A percentile compares a stretch with the other conserved stretches of the same genome.
phyloP scores from a whole-genome alignment of 2,797 vertebrate genomes.

The Tokudaia muenninki region DNA sequence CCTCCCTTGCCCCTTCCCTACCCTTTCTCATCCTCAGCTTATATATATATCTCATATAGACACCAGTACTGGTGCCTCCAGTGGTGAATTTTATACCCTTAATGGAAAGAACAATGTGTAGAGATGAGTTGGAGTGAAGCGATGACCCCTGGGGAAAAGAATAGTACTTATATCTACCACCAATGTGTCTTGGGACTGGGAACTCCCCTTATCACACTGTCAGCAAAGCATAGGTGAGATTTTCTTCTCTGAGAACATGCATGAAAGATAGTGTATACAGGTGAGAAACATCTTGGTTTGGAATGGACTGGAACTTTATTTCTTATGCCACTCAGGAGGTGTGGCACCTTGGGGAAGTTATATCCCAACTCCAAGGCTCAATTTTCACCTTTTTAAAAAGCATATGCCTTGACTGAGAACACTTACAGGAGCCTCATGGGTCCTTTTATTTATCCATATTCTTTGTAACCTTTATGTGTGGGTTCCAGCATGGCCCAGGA shows the following conservation, averaged over 20 bases:
- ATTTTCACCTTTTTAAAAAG: neutral
- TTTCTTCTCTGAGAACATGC: neutral
- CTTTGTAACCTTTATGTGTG: neutral
- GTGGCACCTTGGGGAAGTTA: neutral
- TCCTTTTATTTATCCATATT: neutral
- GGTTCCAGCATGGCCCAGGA: neutral
- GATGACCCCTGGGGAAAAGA: too few relatives aligned
- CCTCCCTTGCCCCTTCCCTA: neutral
- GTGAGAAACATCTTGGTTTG: too few relatives aligned
- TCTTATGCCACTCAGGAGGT: neutral
- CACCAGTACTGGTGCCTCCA: fast-evolving
- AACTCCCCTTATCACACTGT: fast-evolving
- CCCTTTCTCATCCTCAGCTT: neutral
- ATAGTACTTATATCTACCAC: neutral
- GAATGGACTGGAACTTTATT: neutral
- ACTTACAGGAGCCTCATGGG: too few relatives aligned
- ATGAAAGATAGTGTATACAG: neutral
- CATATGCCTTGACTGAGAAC: neutral
- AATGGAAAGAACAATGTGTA: neutral
- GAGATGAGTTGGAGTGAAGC: neutral
- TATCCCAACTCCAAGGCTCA: neutral
- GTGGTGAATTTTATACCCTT: neutral
- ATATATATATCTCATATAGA: neutral
- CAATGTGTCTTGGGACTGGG: neutral
- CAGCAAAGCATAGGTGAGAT: neutral